Conservation (phyloP, 2,113 vertebrate species). For the Erinaceus europaeus region DNA sequence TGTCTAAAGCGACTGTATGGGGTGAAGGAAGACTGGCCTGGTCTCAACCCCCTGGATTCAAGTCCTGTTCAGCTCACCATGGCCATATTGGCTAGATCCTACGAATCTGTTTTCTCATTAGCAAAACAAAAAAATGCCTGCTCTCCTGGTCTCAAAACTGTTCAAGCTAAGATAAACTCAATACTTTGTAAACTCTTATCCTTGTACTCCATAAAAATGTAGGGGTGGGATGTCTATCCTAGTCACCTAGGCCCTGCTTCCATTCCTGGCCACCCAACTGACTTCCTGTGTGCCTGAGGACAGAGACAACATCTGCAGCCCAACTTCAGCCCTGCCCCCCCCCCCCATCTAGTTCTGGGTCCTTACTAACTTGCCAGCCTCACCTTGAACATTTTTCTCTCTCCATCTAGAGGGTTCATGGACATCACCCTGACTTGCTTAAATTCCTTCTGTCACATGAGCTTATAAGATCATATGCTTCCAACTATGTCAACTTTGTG, state of each 20-base stretch:
- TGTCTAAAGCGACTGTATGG: neutral
- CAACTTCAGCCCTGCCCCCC: too few species aligned
- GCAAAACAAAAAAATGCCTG: neutral
- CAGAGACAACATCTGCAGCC: too few species aligned
- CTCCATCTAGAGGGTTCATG: too few species aligned
- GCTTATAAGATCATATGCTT: too few species aligned
- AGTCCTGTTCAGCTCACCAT: neutral
- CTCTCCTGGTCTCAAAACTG: neutral
- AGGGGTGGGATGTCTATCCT: neutral
- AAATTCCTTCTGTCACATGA: too few species aligned
- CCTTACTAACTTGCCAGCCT: too few species aligned
- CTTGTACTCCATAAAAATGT: neutral
- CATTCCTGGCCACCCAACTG: neutral
- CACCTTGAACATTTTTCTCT: too few species aligned
- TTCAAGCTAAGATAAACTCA: too few species aligned
- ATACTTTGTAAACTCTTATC: neutral
- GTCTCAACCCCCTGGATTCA: neutral
- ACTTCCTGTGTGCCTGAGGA: neutral
- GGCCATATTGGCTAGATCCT: neutral
- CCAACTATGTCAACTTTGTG: too few species aligned
- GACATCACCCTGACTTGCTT: too few species aligned
- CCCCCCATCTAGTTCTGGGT: too few species aligned
- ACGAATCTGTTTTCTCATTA: neutral
- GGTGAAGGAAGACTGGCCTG: neutral
- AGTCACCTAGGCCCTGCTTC: too few species aligned